Evolutionary conservation across 1,140 invertebrate genomes (phyloP).

Genomic region (Heliothis virescens): DNA sequence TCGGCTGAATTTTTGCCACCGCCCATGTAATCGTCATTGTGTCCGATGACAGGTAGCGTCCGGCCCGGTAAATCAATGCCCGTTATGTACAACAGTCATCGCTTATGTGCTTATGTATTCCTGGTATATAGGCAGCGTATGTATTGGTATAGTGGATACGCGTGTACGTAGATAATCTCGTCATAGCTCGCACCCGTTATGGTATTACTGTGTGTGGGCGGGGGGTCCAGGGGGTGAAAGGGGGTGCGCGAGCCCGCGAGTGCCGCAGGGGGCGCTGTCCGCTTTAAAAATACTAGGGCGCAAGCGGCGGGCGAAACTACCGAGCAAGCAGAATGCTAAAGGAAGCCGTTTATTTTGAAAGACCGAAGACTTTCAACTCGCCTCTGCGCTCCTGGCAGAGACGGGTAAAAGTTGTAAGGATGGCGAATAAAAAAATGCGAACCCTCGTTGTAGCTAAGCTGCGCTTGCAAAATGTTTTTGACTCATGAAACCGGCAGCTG

Average conservation of each 20-base stretch:
- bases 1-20: conserved; percentile 48
- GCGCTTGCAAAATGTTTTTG: conserved; percentile 68
- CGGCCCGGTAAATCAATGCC: conserved; percentile 82
- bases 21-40: conserved; percentile 54
- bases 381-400: conserved; percentile 70
- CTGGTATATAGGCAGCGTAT: conserved; percentile 74
- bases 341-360: conserved; percentile 84
- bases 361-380: conserved; percentile 74
- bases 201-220: conserved; percentile 83
- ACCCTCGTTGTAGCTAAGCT: conserved; percentile 62
- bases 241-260: conserved; percentile 64
- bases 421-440: conserved; percentile 66
- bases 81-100: conserved; percentile 83
- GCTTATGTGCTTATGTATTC: conserved; percentile 79
- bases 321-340: conserved; percentile 78
- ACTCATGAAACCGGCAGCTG: conserved; percentile 53
- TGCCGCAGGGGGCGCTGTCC: conserved; percentile 79
- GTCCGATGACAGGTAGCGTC: conserved; percentile 76
- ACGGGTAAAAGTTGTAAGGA: conserved; percentile 75
- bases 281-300: conserved; percentile 84
- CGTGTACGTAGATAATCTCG: conserved; percentile 85
- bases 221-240: conserved; percentile 58
- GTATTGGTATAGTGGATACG: conserved; percentile 76
- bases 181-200: conserved; percentile 85
- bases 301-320: conserved; percentile 73